Evolutionary conservation across 2,113 vertebrate species (phyloP).

Genomic region (Equus przewalskii): DNA sequence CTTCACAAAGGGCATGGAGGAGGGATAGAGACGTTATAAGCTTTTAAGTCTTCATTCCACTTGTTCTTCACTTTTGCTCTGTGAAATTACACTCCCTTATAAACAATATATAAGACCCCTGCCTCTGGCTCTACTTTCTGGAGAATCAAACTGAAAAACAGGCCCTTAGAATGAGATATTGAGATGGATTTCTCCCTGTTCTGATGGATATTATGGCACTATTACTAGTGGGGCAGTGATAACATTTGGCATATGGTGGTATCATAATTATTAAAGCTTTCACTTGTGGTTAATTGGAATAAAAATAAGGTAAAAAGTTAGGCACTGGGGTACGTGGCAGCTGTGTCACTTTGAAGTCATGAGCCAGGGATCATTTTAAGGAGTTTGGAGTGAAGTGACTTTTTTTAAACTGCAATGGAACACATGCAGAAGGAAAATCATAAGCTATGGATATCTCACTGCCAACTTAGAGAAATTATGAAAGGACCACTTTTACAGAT

Average conservation of each 20-base stretch:
- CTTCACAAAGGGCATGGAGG: not conserved
- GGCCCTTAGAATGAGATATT: not conserved
- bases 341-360: not conserved
- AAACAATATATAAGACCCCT: not conserved
- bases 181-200: not conserved
- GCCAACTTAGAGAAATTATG: not conserved
- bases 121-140: not conserved
- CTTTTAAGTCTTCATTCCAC: not conserved
- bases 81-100: not conserved
- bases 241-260: not conserved
- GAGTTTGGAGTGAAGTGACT: not conserved
- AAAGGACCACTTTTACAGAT: not conserved
- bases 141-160: not conserved
- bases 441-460: not conserved
- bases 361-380: not conserved
- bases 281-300: not conserved
- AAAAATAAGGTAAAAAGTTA: not conserved
- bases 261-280: not conserved
- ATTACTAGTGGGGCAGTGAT: not conserved
- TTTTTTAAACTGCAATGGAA: not conserved
- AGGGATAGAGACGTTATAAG: not conserved
- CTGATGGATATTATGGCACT: rapidly evolving
- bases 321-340: not conserved
- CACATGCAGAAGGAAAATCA: not conserved
- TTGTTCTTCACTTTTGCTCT: not conserved